Base-by-base conservation (phyloP, 2,113 vertebrate genomes). In the Engystomops pustulosus region DNA sequence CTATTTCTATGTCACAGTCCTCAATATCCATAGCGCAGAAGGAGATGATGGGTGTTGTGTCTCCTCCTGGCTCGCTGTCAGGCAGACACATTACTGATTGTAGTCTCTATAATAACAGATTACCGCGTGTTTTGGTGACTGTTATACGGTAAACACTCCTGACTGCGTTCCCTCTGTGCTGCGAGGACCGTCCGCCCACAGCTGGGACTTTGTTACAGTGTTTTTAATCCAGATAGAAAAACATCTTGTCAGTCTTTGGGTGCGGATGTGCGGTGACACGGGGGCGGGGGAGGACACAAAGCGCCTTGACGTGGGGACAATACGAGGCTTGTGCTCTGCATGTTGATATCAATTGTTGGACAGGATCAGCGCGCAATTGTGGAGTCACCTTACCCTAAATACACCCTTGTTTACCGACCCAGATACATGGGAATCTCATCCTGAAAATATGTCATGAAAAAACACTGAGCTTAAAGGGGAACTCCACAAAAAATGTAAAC, bases 341-440 rank as follows among this genome's bases (percentile, higher is more conserved):
- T 32, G 58, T 68, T 17, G 17, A 20, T 30, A 47, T 45, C 58
- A 67, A 47, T 45, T 27, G 58, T 41, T 45, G 60, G 41, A 7
- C 9, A 80, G 60, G 78, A 80, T 47, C 6, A 45, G 4, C 41
- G 1, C 15, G 14, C 41, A 25, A 65, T 65, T 65, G 38, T 65
- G 27, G 62, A 67, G 15, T 67, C 62, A 20, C 45, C 23, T 80
- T 80, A 80, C 55, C 60, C 77, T 12, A 45, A 44, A 65, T 62
- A 60, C 78, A 18, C 78, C 78, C 78, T 45, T 67, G 41, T 80
- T 80, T 77, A 58, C 51, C 8, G 32, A n/a, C 49, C 38, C 74
- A n/a, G n/a, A n/a, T n/a, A n/a, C 8, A 32, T 75, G 7, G 10
- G 11, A 49, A 30, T 32, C 27, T 53, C 72, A 53, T 17, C 11